Base-by-base conservation (phyloP, 2,888 invertebrate species). In the Ennomos erosarius region DNA sequence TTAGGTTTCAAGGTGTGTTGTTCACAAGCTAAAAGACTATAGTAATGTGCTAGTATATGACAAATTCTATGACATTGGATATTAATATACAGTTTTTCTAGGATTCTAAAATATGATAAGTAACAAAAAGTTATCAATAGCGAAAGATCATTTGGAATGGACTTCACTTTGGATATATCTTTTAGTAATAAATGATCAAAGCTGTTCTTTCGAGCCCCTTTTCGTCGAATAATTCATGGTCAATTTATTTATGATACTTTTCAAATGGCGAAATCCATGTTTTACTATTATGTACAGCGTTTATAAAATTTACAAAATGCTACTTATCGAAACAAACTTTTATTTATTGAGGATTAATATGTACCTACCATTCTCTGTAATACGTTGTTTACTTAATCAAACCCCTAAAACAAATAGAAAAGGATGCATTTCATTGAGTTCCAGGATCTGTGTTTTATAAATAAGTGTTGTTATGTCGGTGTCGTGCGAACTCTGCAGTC, bases 401-500 rank as follows among this genome's bases (percentile, higher is more conserved):
- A 54, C 42, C 11, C 37, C 42, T 46, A 42, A 46, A 42, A 56
- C 42, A n/a, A 52, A n/a, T n/a, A n/a, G n/a, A 45, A 53, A 55
- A 57, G 55, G 68, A 68, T 73, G 74, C 73, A 77, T 81, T 79
- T 76, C 50, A 60, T 66, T 71, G 65, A 71, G 72, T 74, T 75
- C 69, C 76, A 66, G 60, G 50, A 74, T 73, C 67, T 74, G 26
- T 70, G 59, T 69, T 61, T 65, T 66, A 65, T 72, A 70, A 71
- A 57, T 78, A 76, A 74, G 75, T 70, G 70, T 52, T 34, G 40
- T 55, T 59, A 54, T 54, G 53, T 65, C 43, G 63, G 53, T 59
- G 59, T 62, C 59, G 52, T 58, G 53, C 47, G 37, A 38, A 38
- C 9, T 48, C 13, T 49, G 11, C 38, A 33, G 40, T 58, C 43